Base-by-base conservation (phyloP, 2,797 vertebrate species). In the Orestias chungarensis region DNA sequence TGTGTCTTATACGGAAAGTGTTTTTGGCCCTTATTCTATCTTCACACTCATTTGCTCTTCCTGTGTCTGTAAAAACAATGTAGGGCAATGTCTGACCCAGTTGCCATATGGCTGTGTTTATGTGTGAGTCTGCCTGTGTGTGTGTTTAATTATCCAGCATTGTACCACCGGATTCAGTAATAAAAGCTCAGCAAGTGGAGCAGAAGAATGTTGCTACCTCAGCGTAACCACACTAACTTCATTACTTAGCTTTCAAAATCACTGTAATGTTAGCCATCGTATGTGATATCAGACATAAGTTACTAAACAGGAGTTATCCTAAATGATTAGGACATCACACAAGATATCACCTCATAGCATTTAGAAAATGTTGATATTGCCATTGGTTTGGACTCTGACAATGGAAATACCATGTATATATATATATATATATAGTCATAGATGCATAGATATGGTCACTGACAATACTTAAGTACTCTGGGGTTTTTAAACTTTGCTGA, bases 1-100 rank as follows among this genome's bases (percentile, higher is more conserved):
- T 59, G 68, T 73, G 77, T 84, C 66, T 82, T 78, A 65, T 52
- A 69, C n/a, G n/a, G n/a, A n/a, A 78, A 79, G 55, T 76, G 71
- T 87, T 31, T 25, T 38, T 25, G 59, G 62, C 69, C 76, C 74
- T 71, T 49, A 79, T 70, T 82, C 76, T 80, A 68, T 81, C 85
- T 81, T 83, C 35, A 70, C 71, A 76, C 75, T 79, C 81, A 74
- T 86, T 87, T 87, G 72, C 87, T 83, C 78, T 89, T 83, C 80
- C 82, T 80, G 80, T 78, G 79, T 87, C 78, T 82, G 80, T 87
- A 85, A 88, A 38, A 89, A 90, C 90, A 91, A 92, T 91, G 88
- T 91, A 90, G 90, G 91, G 76, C 92, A 87, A 69, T 72, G 83
- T 90, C 90, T 94, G 91, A 94, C 93, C 92, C 87, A 94, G 84